phyloP scores from a whole-genome alignment of 2,113 vertebrate genomes.

The Nematolebias whitei region DNA sequence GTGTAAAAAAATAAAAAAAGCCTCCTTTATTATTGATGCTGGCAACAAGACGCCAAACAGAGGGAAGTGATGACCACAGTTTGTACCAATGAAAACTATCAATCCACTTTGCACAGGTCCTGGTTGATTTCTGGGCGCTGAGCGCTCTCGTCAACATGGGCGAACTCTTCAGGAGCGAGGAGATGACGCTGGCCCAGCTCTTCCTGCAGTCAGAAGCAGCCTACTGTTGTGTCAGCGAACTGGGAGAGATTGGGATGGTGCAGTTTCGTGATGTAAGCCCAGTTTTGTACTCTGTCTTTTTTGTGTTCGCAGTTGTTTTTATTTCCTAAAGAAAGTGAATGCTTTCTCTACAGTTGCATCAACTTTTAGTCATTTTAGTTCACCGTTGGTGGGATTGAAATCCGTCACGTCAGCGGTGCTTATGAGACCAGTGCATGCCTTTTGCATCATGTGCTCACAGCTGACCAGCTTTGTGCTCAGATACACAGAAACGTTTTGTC shows the following conservation, averaged over 20 bases:
- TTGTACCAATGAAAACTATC: neutral
- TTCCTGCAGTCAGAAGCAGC: conserved; percentile 97
- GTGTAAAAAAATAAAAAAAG: conserved; percentile 6
- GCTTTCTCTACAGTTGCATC: neutral
- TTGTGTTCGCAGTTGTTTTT: neutral
- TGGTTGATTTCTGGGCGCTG: conserved; percentile 14
- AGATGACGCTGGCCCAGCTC: conserved; percentile 98
- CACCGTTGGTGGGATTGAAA: neutral
- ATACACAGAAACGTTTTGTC: conserved; percentile 9
- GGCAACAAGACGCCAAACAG: neutral
- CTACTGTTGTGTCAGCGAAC: conserved; percentile 96
- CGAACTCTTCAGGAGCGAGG: conserved; percentile 96
- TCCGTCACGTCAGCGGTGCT: conserved; percentile 6
- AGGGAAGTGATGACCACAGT: conserved; percentile 14
- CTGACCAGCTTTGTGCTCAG: conserved; percentile 52
- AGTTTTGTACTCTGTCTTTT: neutral
- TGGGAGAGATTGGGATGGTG: conserved; percentile 97
- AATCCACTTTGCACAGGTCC: conserved; percentile 20
- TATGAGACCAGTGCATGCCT: conserved; percentile 44
- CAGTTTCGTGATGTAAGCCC: conserved; percentile 96
- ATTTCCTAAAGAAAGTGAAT: neutral
- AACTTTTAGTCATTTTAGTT: neutral
- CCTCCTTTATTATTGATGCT: conserved; percentile 10
- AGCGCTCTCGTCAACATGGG: conserved; percentile 83
- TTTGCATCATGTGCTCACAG: conserved; percentile 68